Evolutionary conservation across 2,888 invertebrate species (phyloP), one percentile per base, ranked within the genome.

Genomic region (Aphodius granarius): DNA sequence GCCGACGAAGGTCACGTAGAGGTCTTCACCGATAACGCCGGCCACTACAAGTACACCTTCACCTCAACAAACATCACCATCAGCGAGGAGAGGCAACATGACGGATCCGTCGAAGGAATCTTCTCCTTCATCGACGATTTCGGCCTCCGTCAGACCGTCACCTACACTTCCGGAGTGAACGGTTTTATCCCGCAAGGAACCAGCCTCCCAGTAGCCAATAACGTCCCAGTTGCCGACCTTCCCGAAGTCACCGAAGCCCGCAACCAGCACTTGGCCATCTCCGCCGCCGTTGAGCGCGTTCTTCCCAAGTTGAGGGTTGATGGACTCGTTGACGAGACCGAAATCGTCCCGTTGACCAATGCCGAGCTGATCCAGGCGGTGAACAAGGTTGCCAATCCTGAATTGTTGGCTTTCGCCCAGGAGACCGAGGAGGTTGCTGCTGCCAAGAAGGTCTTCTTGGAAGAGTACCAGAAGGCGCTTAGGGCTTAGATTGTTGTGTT

Each of bases 21-120:
- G 63, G 74, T 76, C 3, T 15, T 66, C 17, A 73, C 72, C 71
- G 76, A 72, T 13, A 72, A 66, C 0, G 66, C 71, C 62, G 76
- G 76, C 16, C 71, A 74, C 17, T 76, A 74, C 68, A 72, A 74
- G 19, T 76, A 73, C 21, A 68, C 70, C 63, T 43, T 74, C n/a
- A 70, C 17, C 5, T 73, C 74, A 16, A 74, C 71, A 23, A 74
- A 74, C 21, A 74, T 74, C 21, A 73, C 74, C 19, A 68, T 74
- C 19, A 66, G 65, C 6, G 78, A 78, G 43, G 74, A 76, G 64
- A 70, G 73, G 19, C 17, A 73, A 63, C 73, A 66, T 23, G 78
- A 78, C 43, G 76, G 78, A n/a, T 70, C 73, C 23, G 68, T 75
- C 13, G 73, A 65, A 16, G 78, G 78, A 9, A 71, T 16, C 64